Conservation (phyloP, 92 coral and sea anemone genomes). For the Bergia sp. region DNA sequence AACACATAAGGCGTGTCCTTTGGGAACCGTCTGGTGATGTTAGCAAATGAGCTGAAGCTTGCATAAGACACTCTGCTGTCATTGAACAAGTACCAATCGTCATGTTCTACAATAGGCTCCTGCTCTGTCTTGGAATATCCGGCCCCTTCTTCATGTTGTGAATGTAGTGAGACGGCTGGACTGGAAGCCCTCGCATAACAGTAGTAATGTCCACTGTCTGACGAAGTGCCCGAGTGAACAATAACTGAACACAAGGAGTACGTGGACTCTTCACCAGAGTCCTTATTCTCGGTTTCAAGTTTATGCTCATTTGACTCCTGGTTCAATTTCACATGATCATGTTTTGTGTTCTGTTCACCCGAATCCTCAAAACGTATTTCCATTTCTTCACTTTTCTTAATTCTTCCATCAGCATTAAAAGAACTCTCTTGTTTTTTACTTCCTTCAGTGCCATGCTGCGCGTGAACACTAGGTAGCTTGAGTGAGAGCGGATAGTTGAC, state of each 20-base stretch:
- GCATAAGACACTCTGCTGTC: slow-evolving; percentile 86
- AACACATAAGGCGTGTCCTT: slow-evolving; percentile 89
- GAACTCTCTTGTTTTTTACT: background rate
- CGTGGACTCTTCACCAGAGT: slow-evolving; percentile 46
- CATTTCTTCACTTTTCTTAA: slow-evolving; percentile 7
- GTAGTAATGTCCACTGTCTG: slow-evolving; percentile 97
- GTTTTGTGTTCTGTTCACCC: background rate
- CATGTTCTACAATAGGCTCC: background rate
- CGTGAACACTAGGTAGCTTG: slow-evolving; percentile 58
- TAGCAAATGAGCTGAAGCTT: slow-evolving; percentile 72
- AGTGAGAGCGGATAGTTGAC: slow-evolving; percentile 81
- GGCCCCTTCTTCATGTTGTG: background rate
- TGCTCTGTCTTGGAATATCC: background rate
- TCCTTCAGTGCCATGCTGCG: background rate
- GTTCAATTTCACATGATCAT: slow-evolving; percentile 6
- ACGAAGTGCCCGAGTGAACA: slow-evolving; percentile 97
- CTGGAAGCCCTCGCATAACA: slow-evolving; percentile 81
- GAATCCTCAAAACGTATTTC: background rate
- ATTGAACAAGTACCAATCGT: slow-evolving; percentile 81
- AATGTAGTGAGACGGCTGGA: background rate
- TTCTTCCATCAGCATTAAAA: background rate
- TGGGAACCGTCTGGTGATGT: slow-evolving; percentile 78
- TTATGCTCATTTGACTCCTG: slow-evolving; percentile 12
- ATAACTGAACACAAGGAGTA: slow-evolving; percentile 89
- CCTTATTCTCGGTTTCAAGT: slow-evolving; percentile 8